Conservation (phyloP, 2,888 invertebrate species). For the Drosophila anomelani region DNA sequence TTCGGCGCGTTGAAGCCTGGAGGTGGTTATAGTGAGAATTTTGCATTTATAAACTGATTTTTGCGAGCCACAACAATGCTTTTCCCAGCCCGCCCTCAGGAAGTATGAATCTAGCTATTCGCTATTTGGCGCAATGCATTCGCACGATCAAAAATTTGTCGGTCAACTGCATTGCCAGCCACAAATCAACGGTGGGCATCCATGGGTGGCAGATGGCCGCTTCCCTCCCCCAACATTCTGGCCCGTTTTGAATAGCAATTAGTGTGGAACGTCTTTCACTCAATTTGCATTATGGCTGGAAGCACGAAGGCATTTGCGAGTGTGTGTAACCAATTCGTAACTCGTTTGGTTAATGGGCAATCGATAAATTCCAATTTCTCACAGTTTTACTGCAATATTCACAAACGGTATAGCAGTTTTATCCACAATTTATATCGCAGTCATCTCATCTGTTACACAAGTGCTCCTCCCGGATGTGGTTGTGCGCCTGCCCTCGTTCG, state of each 20-base stretch:
- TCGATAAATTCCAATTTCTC: conserved; percentile 82
- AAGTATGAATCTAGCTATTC: conserved; percentile 11
- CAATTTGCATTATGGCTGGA: conserved; percentile 23
- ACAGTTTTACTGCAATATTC: conserved; percentile 81
- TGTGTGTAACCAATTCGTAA: conserved; percentile 33
- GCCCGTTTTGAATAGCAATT: conserved; percentile 35
- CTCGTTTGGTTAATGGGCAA: conserved; percentile 82
- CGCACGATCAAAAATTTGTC: conserved; percentile 63
- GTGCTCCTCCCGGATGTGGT: conserved; percentile 36
- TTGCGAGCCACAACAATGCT: conserved; percentile 52
- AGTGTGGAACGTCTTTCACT: conserved; percentile 27
- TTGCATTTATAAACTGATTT: conserved; percentile 77
- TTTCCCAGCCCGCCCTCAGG: not conserved
- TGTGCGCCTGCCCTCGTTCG: conserved; percentile 26
- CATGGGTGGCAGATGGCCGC: conserved; percentile 7
- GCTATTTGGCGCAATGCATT: conserved; percentile 56
- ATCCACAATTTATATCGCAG: conserved; percentile 76
- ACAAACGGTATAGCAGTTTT: conserved; percentile 75
- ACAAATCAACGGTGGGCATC: conserved; percentile 11
- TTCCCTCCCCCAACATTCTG: too few relatives aligned
- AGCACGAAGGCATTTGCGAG: not conserved
- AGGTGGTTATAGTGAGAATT: conserved; percentile 76
- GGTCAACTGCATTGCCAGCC: conserved; percentile 42
- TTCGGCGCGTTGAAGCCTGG: conserved; percentile 48
- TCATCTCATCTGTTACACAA: conserved; percentile 79